Evolutionary conservation across 2,888 invertebrate genomes (phyloP), one percentile per base, ranked within the genome.

Genomic region (Smittia aterrima): DNA sequence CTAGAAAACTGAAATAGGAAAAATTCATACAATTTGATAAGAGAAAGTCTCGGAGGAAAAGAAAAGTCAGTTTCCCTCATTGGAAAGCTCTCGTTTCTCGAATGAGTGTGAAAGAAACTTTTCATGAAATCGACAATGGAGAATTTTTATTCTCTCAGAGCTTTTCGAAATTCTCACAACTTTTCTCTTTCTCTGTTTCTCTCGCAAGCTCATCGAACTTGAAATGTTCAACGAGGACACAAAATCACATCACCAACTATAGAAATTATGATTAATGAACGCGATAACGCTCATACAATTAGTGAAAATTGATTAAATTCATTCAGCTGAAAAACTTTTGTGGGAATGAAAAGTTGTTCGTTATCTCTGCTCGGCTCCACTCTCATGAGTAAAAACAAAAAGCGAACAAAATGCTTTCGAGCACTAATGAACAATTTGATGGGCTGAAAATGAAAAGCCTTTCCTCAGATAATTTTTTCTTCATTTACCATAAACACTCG

Each of bases 1-100:
- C 58, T 22, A 58, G 58, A 58, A 58, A 58, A 58, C 58, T 58
- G 58, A 58, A 7, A 47, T n/a, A 47, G 20, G 58, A 18, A 58
- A 58, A n/a, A n/a, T n/a, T n/a, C n/a, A n/a, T n/a, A 7, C 58
- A 13, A 18, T 58, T 58, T 58, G 58, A 58, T 58, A 58, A 58
- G 58, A 58, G 22, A 18, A 58, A 47, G 16, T 47, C 47, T 47
- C 47, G 11, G 16, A 16, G 16, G 47, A 47, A 38, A 38, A 38
- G n/a, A n/a, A n/a, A n/a, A n/a, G n/a, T n/a, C n/a, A n/a, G n/a
- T n/a, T n/a, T n/a, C n/a, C n/a, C n/a, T n/a, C 38, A 32, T 32
- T 32, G 32, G 9, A 32, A 32, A 32, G 32, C 32, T 32, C 32
- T 32, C 32, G 32, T 32, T n/a, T n/a, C n/a, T n/a, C n/a, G n/a